Evolutionary conservation across 2,113 vertebrate species (phyloP).

Genomic region (Pterocles burchelli): DNA sequence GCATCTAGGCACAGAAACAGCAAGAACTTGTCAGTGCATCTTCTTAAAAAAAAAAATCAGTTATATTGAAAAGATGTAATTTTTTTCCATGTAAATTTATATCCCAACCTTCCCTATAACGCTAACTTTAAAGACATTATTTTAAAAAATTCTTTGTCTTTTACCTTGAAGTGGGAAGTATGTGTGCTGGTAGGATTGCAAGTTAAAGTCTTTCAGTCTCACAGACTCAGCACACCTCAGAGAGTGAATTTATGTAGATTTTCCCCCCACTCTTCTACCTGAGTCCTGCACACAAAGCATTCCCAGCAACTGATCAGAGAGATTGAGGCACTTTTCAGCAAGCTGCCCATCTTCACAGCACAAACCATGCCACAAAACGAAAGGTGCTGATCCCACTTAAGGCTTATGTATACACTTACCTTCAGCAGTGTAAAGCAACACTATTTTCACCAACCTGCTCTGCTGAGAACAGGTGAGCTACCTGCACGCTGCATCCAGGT

Average conservation of each 20-base stretch:
- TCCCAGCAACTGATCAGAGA: accelerated
- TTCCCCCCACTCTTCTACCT: not conserved
- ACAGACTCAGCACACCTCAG: not conserved
- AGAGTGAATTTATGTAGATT: not conserved
- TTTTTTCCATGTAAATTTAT: accelerated
- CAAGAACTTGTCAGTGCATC: not conserved
- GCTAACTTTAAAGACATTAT: not conserved
- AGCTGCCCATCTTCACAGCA: accelerated
- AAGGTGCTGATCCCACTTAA: not conserved
- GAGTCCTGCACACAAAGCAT: accelerated
- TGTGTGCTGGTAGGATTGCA: not conserved
- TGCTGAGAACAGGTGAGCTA: accelerated
- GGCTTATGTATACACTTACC: not conserved
- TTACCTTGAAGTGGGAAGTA: not conserved
- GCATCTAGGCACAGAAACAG: not conserved
- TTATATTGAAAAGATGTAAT: accelerated
- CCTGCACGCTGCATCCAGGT: accelerated
- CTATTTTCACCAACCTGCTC: not conserved
- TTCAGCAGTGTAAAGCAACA: accelerated
- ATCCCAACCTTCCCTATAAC: not conserved
- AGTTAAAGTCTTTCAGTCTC: not conserved
- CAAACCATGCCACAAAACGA: not conserved
- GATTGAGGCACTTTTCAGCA: not conserved
- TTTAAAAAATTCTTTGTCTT: not conserved
- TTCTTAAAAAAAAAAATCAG: not conserved